Evolutionary conservation across 1,140 invertebrate genomes (phyloP).

Genomic region (Leptopilina clavipes): DNA sequence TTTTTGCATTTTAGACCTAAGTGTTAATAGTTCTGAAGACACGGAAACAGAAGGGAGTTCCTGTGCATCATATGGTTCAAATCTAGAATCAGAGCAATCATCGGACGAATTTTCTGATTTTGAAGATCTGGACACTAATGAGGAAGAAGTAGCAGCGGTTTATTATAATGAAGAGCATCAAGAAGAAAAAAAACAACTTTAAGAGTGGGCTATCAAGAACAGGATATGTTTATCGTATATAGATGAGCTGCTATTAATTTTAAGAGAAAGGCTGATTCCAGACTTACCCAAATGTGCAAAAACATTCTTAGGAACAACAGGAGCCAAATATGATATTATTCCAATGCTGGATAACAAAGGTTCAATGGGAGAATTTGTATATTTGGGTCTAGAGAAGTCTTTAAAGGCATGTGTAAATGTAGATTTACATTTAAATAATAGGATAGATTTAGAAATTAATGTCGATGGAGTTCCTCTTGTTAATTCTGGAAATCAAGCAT

Average conservation of each 20-base stretch:
- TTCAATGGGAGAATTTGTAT: conserved; percentile 37
- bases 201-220: too few species aligned
- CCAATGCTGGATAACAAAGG: conserved; percentile 33
- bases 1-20: too few species aligned
- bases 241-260: conserved; percentile 1
- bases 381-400: conserved; percentile 37
- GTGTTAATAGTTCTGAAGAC: too few species aligned
- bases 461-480: conserved; percentile 42
- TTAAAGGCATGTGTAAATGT: conserved; percentile 38
- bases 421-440: conserved; percentile 34
- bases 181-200: too few species aligned
- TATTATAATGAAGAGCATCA: too few species aligned
- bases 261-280: background rate
- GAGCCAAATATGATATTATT: background rate
- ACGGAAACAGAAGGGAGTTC: too few species aligned
- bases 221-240: background rate
- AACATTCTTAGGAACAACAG: conserved; percentile 12
- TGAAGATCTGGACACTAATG: too few species aligned
- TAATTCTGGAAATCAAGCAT: conserved; percentile 28
- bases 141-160: too few species aligned
- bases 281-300: conserved; percentile 12
- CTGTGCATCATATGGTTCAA: too few species aligned
- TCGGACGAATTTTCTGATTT: too few species aligned
- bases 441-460: conserved; percentile 42
- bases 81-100: too few species aligned